Percentiles rank a stretch among this genome's conserved stretches.
Conservation (phyloP, 2,797 vertebrate species). For the Protonibea diacanthus region DNA sequence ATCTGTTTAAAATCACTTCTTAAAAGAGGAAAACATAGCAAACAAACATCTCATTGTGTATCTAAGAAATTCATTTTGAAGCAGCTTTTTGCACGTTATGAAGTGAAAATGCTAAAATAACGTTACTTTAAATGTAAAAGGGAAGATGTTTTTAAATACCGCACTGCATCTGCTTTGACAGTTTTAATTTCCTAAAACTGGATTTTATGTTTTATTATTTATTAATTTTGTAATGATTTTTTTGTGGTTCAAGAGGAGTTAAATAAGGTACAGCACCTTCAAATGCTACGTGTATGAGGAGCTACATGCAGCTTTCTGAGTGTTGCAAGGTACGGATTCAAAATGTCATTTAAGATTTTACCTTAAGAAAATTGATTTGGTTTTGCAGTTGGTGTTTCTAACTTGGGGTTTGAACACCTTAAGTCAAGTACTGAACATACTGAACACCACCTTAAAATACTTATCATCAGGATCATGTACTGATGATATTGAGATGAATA, state of each 20-base stretch:
- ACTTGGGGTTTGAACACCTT: neutral
- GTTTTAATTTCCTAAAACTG: neutral
- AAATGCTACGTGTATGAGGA: slow-evolving; percentile 49
- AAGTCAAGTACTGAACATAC: neutral
- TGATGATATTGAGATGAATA: slow-evolving; percentile 32
- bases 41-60: neutral
- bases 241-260: neutral
- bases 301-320: slow-evolving; percentile 13
- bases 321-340: slow-evolving; percentile 17
- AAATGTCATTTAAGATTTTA: slow-evolving; percentile 17
- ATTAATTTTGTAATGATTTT: neutral
- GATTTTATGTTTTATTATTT: neutral
- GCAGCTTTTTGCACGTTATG: no score
- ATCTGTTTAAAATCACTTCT: neutral
- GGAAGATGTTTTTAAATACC: neutral
- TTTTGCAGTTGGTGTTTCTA: slow-evolving; percentile 50
- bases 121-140: neutral
- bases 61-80: slow-evolving; percentile 7
- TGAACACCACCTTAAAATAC: slow-evolving; percentile 21
- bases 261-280: slow-evolving; percentile 1
- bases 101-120: slow-evolving; percentile 26
- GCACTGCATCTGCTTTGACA: neutral
- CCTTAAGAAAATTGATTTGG: slow-evolving; percentile 30
- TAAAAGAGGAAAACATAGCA: neutral
- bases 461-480: slow-evolving; percentile 9